phyloP scores from a whole-genome alignment of 1,140 invertebrate species.

The Leptinotarsa defecta region DNA sequence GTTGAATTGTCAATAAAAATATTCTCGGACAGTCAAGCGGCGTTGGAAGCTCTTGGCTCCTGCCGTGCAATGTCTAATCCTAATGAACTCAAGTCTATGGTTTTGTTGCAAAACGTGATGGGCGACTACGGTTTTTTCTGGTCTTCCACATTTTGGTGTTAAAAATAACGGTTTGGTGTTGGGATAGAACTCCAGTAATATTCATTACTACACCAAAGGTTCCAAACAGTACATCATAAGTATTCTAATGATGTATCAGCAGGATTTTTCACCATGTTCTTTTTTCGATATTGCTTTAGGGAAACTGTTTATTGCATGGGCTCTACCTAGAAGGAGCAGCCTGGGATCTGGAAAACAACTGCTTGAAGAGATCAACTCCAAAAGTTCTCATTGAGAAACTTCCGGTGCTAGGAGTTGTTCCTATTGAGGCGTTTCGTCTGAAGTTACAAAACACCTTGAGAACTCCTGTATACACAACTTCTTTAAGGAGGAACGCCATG shows the following conservation, averaged over 20 bases:
- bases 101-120: too few species aligned
- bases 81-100: too few species aligned
- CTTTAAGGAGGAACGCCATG: conserved; percentile 81
- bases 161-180: too few species aligned
- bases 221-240: too few species aligned
- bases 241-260: background rate
- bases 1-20: too few species aligned
- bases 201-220: too few species aligned
- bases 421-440: conserved; percentile 81
- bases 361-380: conserved; percentile 75
- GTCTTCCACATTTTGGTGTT: too few species aligned
- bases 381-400: conserved; percentile 86
- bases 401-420: conserved; percentile 81
- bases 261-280: background rate
- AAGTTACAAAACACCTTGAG: conserved; percentile 85
- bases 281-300: conserved; percentile 59
- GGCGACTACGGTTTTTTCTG: too few species aligned
- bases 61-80: too few species aligned
- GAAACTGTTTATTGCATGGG: conserved; percentile 79
- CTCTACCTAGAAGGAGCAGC: conserved; percentile 89
- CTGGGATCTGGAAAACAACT: conserved; percentile 76
- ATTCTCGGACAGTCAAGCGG: too few species aligned
- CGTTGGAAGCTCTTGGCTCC: too few species aligned
- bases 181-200: too few species aligned
- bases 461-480: conserved; percentile 88